A percentile compares a stretch with the other conserved stretches of the same genome.
These are phyloP conservation scores for Spilarctia lutea DNA, from an alignment of 2,888 invertebrate genomes.

Conservation along the genomic window DNA sequence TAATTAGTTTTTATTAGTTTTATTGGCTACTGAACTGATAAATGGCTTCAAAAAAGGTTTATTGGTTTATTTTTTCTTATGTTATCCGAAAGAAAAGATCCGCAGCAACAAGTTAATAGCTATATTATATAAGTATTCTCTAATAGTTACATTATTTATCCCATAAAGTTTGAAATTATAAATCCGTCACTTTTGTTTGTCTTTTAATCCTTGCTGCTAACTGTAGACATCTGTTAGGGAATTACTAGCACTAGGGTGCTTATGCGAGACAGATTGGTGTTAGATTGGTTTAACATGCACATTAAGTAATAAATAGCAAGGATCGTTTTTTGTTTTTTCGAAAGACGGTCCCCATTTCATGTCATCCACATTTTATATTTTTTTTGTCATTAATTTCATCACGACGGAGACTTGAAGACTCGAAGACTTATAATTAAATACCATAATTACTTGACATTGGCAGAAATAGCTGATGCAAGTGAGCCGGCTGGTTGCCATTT, in stretches of 20 bases:
- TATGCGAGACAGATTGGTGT: no score
- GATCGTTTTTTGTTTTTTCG: no score
- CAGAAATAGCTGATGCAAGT: no score
- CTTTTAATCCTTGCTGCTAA: neutral
- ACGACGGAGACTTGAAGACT: no score
- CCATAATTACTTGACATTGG: no score
- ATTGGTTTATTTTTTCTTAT: constrained; percentile 1
- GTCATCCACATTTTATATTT: no score
- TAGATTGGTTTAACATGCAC: no score
- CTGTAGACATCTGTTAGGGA: neutral
- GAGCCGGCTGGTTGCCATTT: no score
- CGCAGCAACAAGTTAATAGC: neutral
- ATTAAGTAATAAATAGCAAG: no score
- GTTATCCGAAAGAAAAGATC: neutral
- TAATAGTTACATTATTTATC: neutral
- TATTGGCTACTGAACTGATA: constrained; percentile 8
- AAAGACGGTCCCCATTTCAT: no score
- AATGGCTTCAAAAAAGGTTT: constrained; percentile 1
- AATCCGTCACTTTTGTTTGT: neutral
- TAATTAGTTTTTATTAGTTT: constrained; percentile 21
- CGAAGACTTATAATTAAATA: no score
- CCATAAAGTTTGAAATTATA: neutral
- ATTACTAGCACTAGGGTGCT: neutral
- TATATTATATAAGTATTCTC: constrained; percentile 1
- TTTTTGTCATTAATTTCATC: no score